These are phyloP conservation scores for Triplophysa dalaica DNA, from an alignment of 2,113 vertebrate genomes.

Conservation along the genomic window DNA sequence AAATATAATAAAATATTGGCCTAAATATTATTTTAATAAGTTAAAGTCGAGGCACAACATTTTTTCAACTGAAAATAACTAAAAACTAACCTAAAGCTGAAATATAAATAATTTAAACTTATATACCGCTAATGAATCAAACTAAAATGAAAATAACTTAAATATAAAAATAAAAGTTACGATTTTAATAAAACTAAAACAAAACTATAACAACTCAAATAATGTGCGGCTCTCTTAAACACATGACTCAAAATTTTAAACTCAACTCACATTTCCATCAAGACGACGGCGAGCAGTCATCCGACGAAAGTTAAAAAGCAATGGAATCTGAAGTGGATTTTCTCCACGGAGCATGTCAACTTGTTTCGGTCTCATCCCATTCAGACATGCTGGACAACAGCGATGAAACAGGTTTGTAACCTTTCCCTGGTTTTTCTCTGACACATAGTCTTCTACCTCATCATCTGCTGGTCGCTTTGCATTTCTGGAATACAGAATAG, in stretches of 20 bases:
- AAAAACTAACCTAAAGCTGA: no score
- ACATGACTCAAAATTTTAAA: not conserved
- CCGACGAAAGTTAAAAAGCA: slow-evolving; percentile 82
- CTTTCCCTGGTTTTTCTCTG: slow-evolving; percentile 65
- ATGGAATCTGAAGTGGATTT: slow-evolving; percentile 82
- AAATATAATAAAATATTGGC: no score
- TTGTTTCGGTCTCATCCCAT: slow-evolving; percentile 64
- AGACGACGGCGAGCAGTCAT: slow-evolving; percentile 80
- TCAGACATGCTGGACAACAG: slow-evolving; percentile 79
- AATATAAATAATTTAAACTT: no score
- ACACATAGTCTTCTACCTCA: slow-evolving; percentile 54
- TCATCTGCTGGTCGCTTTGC: slow-evolving; percentile 27
- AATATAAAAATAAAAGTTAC: no score
- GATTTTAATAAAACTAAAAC: no score
- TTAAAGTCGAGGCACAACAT: no score
- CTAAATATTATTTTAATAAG: no score
- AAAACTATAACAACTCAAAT: no score
- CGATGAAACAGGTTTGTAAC: slow-evolving; percentile 69
- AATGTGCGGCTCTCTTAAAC: no score
- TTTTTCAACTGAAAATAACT: no score
- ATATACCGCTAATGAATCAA: no score
- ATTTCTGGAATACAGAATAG: not conserved
- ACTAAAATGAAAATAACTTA: no score
- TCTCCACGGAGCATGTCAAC: slow-evolving; percentile 72
- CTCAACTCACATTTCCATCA: slow-evolving; percentile 72